Base-by-base conservation (phyloP, 1,140 invertebrate species). In the Tetranychus urticae region DNA sequence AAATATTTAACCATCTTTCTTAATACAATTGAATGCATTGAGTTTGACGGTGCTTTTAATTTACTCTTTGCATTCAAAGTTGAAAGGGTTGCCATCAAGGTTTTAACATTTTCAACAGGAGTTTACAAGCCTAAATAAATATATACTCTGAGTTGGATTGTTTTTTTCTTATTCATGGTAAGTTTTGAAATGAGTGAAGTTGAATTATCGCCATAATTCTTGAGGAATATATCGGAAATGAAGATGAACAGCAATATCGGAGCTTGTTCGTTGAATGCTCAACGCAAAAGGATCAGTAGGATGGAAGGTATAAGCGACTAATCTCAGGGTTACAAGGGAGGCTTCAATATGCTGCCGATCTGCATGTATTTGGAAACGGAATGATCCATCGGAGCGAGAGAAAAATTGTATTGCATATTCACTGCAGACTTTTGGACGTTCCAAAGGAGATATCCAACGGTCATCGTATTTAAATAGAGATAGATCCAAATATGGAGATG, bases 231-330 rank as follows among this genome's bases (percentile, higher is more conserved):
- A 76, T 66, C 80, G 78, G 61, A 96, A 78, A 69, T 97, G 92
- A 74, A 96, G 90, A 77, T 93, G 93, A 47, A 94, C 88, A 64
- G 90, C 84, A 72, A 96, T 96, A 71, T 93, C 88, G n/a, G 87
- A 79, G 75, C 92, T 89, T 13, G 87, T 89, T 67, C 90, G 75
- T 72, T 96, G 91, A 31, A 96, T 88, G 68, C 88, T 94, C 60
- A 97, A 89, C 8, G 88, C 85, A 73, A 97, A 92, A 8, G 92
- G 92, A 74, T 96, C 89, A 45, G 82, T 86, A 0, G 91, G 92
- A 75, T 97, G 92, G 72, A 93, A 96, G n/a, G 87, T 93, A 71
- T 94, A 96, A 8, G 91, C 89, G n/a, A 94, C 90, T 1, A 96
- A 76, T 65, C 88, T 72, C 66, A 86, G 76, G 10, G 82, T 80